These are phyloP conservation scores for Leuciscus waleckii DNA, from an alignment of 2,797 vertebrate species.

Conservation along the genomic window DNA sequence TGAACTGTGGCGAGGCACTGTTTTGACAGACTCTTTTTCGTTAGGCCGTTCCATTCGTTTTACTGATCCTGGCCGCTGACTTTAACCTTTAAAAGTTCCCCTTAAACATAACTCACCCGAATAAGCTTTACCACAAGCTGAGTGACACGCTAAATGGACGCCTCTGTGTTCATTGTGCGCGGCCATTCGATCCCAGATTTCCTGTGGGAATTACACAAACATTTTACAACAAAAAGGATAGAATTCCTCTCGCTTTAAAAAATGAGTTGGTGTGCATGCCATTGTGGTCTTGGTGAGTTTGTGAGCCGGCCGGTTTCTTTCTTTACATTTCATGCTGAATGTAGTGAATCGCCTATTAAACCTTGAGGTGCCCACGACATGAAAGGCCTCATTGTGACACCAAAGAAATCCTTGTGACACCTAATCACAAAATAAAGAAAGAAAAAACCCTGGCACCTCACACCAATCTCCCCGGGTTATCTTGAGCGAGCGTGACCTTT, in stretches of 20 bases:
- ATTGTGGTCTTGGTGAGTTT: constrained; percentile 68
- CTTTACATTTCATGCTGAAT: constrained; percentile 68
- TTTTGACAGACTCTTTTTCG: constrained; percentile 54
- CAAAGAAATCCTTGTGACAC: constrained; percentile 82
- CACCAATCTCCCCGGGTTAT: constrained; percentile 78
- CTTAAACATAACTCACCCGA: constrained; percentile 71
- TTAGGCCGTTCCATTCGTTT: constrained; percentile 45
- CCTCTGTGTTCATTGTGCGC: constrained; percentile 54
- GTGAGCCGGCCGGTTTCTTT: constrained; percentile 67
- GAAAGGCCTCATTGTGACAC: constrained; percentile 81
- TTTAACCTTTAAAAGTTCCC: constrained; percentile 65
- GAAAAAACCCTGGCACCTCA: constrained; percentile 73
- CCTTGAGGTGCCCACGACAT: constrained; percentile 77
- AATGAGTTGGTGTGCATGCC: constrained; percentile 52
- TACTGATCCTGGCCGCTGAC: constrained; percentile 43
- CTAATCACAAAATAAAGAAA: constrained; percentile 77
- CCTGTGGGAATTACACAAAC: constrained; percentile 63
- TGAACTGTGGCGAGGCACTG: constrained; percentile 49
- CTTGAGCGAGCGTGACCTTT: constrained; percentile 81
- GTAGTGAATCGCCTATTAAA: constrained; percentile 65
- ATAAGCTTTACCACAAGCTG: constrained; percentile 65
- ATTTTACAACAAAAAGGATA: constrained; percentile 72
- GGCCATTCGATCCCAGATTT: constrained; percentile 47
- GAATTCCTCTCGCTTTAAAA: constrained; percentile 55
- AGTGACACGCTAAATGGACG: constrained; percentile 55